Base-by-base conservation (phyloP, 2,113 vertebrate genomes). In the Menura novaehollandiae region DNA sequence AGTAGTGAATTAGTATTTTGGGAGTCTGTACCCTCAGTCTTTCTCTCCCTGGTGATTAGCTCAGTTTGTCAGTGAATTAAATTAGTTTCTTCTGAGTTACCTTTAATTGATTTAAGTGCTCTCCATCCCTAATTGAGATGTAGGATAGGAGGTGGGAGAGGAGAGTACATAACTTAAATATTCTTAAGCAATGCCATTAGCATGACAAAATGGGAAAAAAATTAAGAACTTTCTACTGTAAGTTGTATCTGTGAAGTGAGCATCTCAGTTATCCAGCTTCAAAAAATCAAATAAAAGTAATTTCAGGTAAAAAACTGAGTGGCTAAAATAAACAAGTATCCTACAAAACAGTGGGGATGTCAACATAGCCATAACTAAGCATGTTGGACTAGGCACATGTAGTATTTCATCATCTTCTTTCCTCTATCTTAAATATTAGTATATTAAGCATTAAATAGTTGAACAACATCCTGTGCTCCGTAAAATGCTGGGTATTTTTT, bases 61-160 rank as follows among this genome's bases (percentile, higher is more conserved):
- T 88, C 39, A 35, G 26, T 85, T 88, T 92, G 72, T 51, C 51
- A 49, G 67, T 93, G 63, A 96, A 93, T 91, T 91, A 68, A 90
- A 83, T 85, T 51, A 39, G 26, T 86, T 93, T 90, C 82, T 77
- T 43, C 63, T 46, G 35, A 93, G 75, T 80, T 96, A 83, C 51
- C 79, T 74, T 33, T 73, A 95, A 94, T 51, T 86, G 72, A 91
- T 88, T 76, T 74, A 88, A 93, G 67, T 32, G 39, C 7, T 92
- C 71, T 88, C 49, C 53, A 62, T 49, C 26, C 33, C 76, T 80
- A 86, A 93, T 27, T 92, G 75, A 92, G 78, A 80, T 51, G 22
- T 51, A 90, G 67, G 75, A 63, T 55, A 60, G 8, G 30, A 83
- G 18, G 37, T 58, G 26, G n/a, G 17, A 91, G 62, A 91, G 23